Evolutionary conservation across 2,888 invertebrate genomes (phyloP), one percentile per base, ranked within the genome.

Genomic region (Ennomos fuscantarius): DNA sequence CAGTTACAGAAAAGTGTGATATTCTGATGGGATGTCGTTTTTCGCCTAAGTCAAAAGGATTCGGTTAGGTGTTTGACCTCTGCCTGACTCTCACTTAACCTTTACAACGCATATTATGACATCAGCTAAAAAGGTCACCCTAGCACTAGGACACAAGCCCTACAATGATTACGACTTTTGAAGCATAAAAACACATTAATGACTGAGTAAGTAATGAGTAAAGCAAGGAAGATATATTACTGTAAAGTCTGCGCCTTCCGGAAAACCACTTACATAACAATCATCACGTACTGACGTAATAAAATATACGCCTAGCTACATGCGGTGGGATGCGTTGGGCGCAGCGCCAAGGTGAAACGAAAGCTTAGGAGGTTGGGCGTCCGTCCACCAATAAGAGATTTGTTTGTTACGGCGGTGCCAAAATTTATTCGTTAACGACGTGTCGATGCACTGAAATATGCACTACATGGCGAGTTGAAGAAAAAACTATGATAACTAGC

Each of bases 251-350:
- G 15, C 10, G 34, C 1, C 36, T 47, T 34, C 24, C 31, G 54
- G 42, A 36, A 54, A 47, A 54, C 47, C 54, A 10, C 13, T 47
- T 41, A 54, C 54, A 37, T 46, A 41, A 45, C 13, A 33, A 35
- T 41, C 36, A 42, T 39, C 34, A 43, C 8, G 34, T 9, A 34
- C 11, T 40, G 35, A 46, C 41, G 47, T 13, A 46, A 41, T 32
- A 24, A 10, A 32, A 8, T 6, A 15, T 9, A 49, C 49, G 44
- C 55, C 49, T 40, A 44, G 24, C 24, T 24, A 6, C 24, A 24
- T 24, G 24, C 24, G 6, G 33, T 13, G 8, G 12, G 39, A 5
- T 34, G 45, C 34, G 40, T 34, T 33, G 45, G 45, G 24, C 45
- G 37, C 5, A 9, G 1, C 33, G 45, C 52, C 45, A 53, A 39